Base-by-base conservation (phyloP, 2,888 invertebrate species). In the Sericinus montela region DNA sequence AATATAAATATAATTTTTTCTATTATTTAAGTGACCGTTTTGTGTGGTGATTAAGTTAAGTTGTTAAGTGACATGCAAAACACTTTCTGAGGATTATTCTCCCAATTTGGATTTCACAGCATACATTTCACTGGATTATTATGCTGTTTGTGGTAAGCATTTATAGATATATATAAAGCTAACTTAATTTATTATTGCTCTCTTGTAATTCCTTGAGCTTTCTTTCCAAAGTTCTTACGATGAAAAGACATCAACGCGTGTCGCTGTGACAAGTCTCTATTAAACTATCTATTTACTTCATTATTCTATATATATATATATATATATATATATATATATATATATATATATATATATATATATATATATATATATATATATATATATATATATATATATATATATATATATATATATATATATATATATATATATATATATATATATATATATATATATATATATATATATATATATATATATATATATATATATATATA, bases 171-270 rank as follows among this genome's bases (percentile, higher is more conserved):
- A 19, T 19, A 19, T 19, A 19, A 19, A 19, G 19, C 2, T 19
- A 19, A 19, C 5, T 34, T 29, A 29, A 29, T 29, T 29, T 10
- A 29, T 29, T 0, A 29, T 29, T 29, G 6, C 9, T 25, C 9
- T 8, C 10, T 10, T 29, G 9, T 29, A n/a, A n/a, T 28, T 8
- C 28, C 3, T 10, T 10, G 28, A 29, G 10, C 8, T 29, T 29
- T 4, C 29, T 1, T 4, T 10, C 4, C 10, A n/a, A 10, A 19
- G 19, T 54, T 65, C 57, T 61, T 66, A 56, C 71, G 59, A 58
- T 62, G 58, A 19, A 83, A 85, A 88, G 87, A 88, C 82, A 73
- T 88, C 85, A 86, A 88, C 87, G 87, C 83, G 85, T 73, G 59
- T 64, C 67, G 48, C 40, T 45, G 58, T 19, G 19, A 3, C 5